Conservation (phyloP, 2,888 invertebrate genomes). For the Drosophila borborema region DNA sequence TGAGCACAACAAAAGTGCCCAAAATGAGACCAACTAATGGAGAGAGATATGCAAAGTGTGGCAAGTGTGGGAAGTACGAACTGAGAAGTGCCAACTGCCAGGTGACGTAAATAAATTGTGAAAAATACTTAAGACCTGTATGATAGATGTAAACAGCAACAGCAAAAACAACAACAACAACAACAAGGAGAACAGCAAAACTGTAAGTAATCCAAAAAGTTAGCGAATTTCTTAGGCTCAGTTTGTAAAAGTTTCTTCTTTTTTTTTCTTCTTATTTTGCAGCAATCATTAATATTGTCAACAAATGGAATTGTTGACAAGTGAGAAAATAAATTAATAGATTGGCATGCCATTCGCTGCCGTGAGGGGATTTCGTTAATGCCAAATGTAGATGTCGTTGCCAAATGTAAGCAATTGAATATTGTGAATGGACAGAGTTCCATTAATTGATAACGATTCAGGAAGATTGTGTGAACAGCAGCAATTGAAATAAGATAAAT, state of each 20-base stretch:
- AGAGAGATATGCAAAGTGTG: conserved; percentile 61
- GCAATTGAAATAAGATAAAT: conserved; percentile 2
- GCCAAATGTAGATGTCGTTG: conserved; percentile 2
- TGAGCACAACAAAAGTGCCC: conserved; percentile 59
- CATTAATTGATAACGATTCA: not conserved
- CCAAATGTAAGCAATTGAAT: conserved; percentile 16
- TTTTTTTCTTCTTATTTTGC: conserved; percentile 30
- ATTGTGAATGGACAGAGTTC: not conserved
- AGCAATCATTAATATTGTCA: conserved; percentile 68
- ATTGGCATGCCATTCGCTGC: conserved; percentile 25
- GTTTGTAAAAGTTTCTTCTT: conserved; percentile 53
- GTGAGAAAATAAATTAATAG: conserved; percentile 66
- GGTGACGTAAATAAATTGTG: conserved; percentile 76
- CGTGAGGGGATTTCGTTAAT: conserved; percentile 9
- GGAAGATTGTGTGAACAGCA: not conserved
- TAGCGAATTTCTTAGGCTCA: conserved; percentile 44
- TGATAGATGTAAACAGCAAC: conserved; percentile 66
- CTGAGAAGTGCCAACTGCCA: conserved; percentile 65
- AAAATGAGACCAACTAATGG: conserved; percentile 62
- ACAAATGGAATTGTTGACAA: conserved; percentile 50
- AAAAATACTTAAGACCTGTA: conserved; percentile 66
- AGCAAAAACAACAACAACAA: conserved; percentile 19
- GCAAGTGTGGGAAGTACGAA: conserved; percentile 17
- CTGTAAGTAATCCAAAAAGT: conserved; percentile 41
- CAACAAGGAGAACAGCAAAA: conserved; percentile 28